These are phyloP conservation scores for Fabriciana adippe DNA, from an alignment of 2,888 invertebrate genomes.

Conservation along the genomic window DNA sequence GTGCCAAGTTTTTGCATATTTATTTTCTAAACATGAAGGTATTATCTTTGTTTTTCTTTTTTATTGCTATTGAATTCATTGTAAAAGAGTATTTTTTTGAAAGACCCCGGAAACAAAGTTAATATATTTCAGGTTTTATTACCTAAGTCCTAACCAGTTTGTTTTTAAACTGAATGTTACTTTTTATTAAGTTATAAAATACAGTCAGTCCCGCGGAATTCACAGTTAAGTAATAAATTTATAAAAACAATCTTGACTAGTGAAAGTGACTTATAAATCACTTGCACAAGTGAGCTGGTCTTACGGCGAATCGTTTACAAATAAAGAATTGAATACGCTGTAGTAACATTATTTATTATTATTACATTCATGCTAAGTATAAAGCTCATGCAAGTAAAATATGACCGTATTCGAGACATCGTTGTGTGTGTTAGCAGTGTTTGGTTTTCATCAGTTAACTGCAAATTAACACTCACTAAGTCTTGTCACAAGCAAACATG, in stretches of 20 bases:
- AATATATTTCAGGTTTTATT: no score
- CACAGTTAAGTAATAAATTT: conserved; percentile 4
- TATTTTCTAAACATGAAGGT: conserved; percentile 12
- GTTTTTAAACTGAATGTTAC: neutral
- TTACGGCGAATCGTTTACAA: conserved; percentile 11
- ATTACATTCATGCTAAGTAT: neutral
- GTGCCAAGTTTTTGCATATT: conserved; percentile 35
- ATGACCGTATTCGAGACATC: conserved; percentile 28
- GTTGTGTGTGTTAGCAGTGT: conserved; percentile 36
- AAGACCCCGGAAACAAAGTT: no score
- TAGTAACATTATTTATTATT: conserved; percentile 1
- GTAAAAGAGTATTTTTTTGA: no score
- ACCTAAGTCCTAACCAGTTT: no score
- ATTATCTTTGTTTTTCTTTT: no score
- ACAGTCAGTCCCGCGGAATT: neutral
- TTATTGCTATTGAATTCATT: no score
- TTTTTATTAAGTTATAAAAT: neutral
- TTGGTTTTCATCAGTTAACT: conserved; percentile 47
- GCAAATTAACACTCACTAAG: conserved; percentile 47
- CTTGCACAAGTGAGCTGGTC: conserved; percentile 13
- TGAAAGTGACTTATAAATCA: conserved; percentile 19
- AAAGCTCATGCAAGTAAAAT: conserved; percentile 20
- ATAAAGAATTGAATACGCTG: neutral
- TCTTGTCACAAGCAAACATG: conserved; percentile 35
- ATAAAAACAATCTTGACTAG: conserved; percentile 10